Conservation (phyloP, 2,888 invertebrate species). For the Heteromyza rotundicornis region DNA sequence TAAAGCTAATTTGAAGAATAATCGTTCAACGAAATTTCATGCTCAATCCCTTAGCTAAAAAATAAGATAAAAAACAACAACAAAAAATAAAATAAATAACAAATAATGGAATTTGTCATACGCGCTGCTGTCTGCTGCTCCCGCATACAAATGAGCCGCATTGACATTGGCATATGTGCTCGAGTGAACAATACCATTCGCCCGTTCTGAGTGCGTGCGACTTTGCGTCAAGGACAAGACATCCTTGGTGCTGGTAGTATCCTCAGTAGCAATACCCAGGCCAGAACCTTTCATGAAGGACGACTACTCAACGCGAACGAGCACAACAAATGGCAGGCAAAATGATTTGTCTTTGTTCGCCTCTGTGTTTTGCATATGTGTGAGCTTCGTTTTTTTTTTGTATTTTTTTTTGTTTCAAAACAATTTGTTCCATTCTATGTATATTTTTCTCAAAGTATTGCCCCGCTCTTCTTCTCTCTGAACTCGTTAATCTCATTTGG, state of each 20-base stretch:
- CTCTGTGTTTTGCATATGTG: background rate
- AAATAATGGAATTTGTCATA: slow-evolving; percentile 26
- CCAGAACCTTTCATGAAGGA: too few species aligned
- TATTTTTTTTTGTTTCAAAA: too few species aligned
- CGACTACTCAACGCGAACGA: too few species aligned
- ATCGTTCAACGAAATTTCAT: background rate
- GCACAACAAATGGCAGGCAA: background rate
- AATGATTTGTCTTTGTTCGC: background rate
- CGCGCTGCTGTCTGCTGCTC: slow-evolving; percentile 16
- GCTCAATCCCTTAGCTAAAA: background rate
- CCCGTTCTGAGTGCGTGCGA: background rate
- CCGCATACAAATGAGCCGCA: slow-evolving; percentile 25
- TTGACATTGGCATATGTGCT: background rate
- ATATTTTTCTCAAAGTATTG: too few species aligned
- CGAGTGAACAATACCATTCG: too few species aligned
- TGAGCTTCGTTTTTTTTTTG: background rate
- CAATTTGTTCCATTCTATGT: too few species aligned
- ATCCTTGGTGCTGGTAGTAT: too few species aligned
- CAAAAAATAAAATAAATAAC: slow-evolving; percentile 14
- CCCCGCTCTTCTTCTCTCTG: too few species aligned
- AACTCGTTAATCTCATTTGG: too few species aligned
- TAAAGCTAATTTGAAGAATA: slow-evolving; percentile 5
- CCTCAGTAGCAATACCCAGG: too few species aligned
- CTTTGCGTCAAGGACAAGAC: slow-evolving; percentile 16
- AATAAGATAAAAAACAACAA: background rate